A percentile compares a stretch with the other conserved stretches of the same genome.
These are phyloP conservation scores for Camponotus floridanus DNA, from an alignment of 1,140 invertebrate species.

Conservation along the genomic window DNA sequence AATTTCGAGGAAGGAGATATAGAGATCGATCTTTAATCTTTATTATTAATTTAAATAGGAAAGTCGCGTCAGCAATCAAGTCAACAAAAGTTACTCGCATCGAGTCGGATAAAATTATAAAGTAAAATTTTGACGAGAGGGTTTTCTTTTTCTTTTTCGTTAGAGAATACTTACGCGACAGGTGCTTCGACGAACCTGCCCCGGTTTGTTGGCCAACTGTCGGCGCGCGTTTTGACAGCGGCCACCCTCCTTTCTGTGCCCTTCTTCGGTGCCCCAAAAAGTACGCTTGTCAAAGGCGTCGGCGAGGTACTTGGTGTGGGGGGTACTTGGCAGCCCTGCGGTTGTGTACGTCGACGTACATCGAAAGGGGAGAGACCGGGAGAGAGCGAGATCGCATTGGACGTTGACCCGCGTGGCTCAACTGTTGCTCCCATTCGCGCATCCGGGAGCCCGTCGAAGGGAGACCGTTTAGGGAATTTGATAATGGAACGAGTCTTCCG, in stretches of 20 bases:
- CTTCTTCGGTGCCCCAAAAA: constrained; percentile 30
- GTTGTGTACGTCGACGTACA: constrained; percentile 53
- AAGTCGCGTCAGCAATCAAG: background rate
- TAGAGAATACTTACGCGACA: constrained; percentile 42
- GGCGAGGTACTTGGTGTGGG: constrained; percentile 49
- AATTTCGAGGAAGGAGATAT: background rate
- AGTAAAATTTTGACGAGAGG: background rate
- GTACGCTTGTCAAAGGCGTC: constrained; percentile 66
- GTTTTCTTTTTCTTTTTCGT: no score
- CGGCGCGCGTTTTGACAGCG: background rate
- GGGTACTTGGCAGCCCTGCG: constrained; percentile 67
- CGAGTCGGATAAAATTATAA: background rate
- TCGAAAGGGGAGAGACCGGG: constrained; percentile 35
- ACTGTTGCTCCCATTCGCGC: constrained; percentile 76
- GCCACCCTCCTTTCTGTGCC: constrained; percentile 31
- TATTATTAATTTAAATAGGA: constrained; percentile 6
- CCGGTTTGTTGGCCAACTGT: constrained; percentile 38
- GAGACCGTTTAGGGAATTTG: constrained; percentile 64
- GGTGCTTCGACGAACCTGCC: constrained; percentile 55
- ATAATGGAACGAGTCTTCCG: constrained; percentile 65
- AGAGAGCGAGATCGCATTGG: constrained; percentile 64
- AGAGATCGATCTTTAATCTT: background rate
- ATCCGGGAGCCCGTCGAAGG: constrained; percentile 67
- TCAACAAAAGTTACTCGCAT: background rate
- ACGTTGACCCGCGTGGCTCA: constrained; percentile 74